These are phyloP conservation scores for Papilio gigon DNA, from an alignment of 2,888 invertebrate species.

Conservation along the genomic window DNA sequence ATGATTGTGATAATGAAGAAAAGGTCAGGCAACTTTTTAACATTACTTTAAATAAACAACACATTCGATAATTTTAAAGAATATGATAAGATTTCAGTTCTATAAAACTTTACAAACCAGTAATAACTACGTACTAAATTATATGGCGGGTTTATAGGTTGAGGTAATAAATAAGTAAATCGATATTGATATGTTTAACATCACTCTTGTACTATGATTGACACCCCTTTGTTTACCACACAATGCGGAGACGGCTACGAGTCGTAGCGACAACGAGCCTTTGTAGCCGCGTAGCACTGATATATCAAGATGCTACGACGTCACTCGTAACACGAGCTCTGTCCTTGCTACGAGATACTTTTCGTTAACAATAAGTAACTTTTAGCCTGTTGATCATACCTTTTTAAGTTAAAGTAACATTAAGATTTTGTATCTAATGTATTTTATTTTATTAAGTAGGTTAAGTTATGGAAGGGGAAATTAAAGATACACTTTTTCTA, in stretches of 20 bases:
- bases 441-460: not conserved
- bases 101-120: too few relatives aligned
- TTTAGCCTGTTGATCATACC: not conserved
- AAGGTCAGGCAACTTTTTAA: too few relatives aligned
- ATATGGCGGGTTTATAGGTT: too few relatives aligned
- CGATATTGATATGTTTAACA: not conserved
- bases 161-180: too few relatives aligned
- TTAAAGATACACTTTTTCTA: not conserved
- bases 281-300: slow-evolving; percentile 41
- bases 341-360: slow-evolving; percentile 34
- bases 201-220: slow-evolving; percentile 10
- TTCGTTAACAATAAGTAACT: slow-evolving; percentile 16
- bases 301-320: slow-evolving; percentile 24
- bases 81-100: too few relatives aligned
- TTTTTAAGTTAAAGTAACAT: not conserved
- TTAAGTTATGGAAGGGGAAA: not conserved
- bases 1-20: too few relatives aligned
- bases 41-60: too few relatives aligned
- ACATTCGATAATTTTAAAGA: too few relatives aligned
- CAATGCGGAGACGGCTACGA: slow-evolving; percentile 39
- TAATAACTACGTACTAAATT: too few relatives aligned
- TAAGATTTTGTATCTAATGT: not conserved
- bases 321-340: slow-evolving; percentile 20
- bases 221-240: slow-evolving; percentile 35
- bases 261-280: slow-evolving; percentile 43